Base-by-base conservation (phyloP, 2,113 vertebrate genomes). In the Cygnus atratus region DNA sequence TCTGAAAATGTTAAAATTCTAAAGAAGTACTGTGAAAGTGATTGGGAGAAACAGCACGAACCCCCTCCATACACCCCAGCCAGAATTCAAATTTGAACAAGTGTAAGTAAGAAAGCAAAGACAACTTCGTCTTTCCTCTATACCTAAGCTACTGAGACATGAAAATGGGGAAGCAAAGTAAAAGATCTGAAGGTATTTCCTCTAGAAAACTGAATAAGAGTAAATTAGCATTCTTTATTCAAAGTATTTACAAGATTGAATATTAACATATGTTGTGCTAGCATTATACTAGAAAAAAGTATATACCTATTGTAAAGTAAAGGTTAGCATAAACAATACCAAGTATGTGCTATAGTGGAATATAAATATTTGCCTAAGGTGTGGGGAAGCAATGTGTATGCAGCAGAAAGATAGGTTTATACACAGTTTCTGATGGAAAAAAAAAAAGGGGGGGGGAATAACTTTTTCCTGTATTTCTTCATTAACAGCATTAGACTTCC, bases 351-450 rank as follows among this genome's bases (percentile, higher is more conserved):
- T 78, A 71, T 11, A 89, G 50, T 61, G 17, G 21, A 88, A 63
- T 67, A 92, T 58, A 93, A 92, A 94, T 89, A 91, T 94, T 95
- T 96, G 65, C 19, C 48, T 46, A 91, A 89, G 91, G 54, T 84
- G 71, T 62, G 48, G 52, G 54, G 28, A 93, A 90, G 29, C n/a
- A 94, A 70, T 3, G 5, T 67, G 31, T 29, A 71, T 84, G 20
- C 21, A 84, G 31, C 66, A 75, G 62, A 85, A 63, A 50, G 16
- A 84, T 9, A 65, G 43, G 43, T 11, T 75, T 86, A 55, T 37
- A 83, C 62, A 59, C 8, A 88, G 3, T 44, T n/a, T 50, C 35
- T 78, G 18, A 11, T 89, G 19, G 35, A 58, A 57, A 62, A 59
- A 70, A 54, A 29, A 2, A 1, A 1, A 4, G 71, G 18, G 37